Evolutionary conservation across 2,797 vertebrate genomes (phyloP).

Genomic region (Carduelis carduelis): DNA sequence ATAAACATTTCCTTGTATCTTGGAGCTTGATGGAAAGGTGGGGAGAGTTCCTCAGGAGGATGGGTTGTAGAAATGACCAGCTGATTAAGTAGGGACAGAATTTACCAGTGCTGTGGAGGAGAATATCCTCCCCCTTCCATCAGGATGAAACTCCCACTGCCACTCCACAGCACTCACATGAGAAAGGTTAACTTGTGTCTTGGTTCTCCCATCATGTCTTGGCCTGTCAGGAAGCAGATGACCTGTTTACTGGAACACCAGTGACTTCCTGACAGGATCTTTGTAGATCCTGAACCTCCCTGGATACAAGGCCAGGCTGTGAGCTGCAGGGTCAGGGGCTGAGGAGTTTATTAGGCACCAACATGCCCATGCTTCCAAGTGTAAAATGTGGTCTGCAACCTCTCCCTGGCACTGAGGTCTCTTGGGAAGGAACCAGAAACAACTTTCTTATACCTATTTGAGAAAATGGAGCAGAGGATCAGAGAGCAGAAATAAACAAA

Average conservation of each 20-base stretch:
- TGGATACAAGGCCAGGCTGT: not conserved
- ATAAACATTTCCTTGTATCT: slow-evolving; percentile 8
- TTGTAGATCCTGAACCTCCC: not conserved
- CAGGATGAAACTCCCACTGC: not conserved
- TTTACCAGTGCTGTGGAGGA: not conserved
- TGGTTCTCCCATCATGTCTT: not conserved
- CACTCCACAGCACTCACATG: not conserved
- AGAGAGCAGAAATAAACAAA: not conserved
- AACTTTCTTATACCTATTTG: not conserved
- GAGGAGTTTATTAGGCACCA: not conserved
- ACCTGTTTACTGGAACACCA: not conserved
- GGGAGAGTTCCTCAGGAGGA: not conserved
- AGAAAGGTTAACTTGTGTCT: not conserved
- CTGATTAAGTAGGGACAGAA: not conserved
- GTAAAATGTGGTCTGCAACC: not conserved
- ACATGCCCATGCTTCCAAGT: no score
- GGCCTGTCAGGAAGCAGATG: not conserved
- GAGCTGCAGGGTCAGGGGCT: not conserved
- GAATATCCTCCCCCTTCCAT: not conserved
- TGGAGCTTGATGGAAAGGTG: not conserved
- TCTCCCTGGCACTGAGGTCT: not conserved
- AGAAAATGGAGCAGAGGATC: not conserved
- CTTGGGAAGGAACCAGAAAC: not conserved
- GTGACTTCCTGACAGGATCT: not conserved
- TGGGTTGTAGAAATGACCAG: not conserved